These are phyloP conservation scores for Rhagonycha lutea DNA, from an alignment of 2,888 invertebrate species.

Conservation along the genomic window DNA sequence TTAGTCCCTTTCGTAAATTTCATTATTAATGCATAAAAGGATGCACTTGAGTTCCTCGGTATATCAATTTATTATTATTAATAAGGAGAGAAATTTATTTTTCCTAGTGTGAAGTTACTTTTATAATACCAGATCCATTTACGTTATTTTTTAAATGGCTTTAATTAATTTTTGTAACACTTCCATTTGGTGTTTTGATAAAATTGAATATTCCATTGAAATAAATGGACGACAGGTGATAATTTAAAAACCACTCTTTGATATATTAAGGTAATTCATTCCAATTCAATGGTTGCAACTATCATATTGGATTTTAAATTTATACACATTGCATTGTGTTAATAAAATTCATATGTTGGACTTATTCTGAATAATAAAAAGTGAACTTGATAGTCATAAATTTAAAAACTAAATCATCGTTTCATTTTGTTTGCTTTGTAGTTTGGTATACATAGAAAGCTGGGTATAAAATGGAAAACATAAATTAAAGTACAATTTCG, in stretches of 20 bases:
- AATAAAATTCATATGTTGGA: constrained; percentile 1
- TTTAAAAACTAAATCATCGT: constrained; percentile 1
- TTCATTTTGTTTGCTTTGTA: not conserved
- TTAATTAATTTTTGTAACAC: too few species aligned
- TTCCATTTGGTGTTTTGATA: too few species aligned
- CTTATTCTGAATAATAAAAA: constrained; percentile 1
- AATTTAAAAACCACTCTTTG: not conserved
- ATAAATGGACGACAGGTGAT: not conserved
- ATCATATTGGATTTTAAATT: not conserved
- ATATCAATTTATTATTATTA: too few species aligned
- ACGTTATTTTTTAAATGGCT: too few species aligned
- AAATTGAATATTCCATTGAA: not conserved
- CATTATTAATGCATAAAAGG: too few species aligned
- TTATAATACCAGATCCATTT: too few species aligned
- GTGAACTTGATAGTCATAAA: not conserved
- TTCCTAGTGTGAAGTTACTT: too few species aligned
- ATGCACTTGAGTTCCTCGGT: too few species aligned
- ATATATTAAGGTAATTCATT: not conserved
- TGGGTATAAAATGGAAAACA: not conserved
- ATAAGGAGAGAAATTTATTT: too few species aligned
- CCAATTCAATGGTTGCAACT: not conserved
- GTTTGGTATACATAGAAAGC: not conserved
- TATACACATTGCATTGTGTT: not conserved
- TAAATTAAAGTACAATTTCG: not conserved
- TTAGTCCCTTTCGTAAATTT: not conserved